phyloP scores from a whole-genome alignment of 2,888 invertebrate genomes.

The Nineta flava region DNA sequence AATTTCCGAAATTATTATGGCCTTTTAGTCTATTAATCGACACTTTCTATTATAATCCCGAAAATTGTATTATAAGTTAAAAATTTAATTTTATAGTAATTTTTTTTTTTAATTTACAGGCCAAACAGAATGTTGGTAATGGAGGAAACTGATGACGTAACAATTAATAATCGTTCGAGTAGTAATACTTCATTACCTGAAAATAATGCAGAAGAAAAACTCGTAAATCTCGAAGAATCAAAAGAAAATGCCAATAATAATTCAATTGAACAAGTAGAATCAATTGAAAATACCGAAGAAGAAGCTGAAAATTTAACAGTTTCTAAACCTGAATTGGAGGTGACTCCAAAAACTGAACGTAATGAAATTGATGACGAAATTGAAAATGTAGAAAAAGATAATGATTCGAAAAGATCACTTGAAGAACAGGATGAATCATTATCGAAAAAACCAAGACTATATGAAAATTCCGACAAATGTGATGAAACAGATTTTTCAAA shows the following conservation, averaged over 20 bases:
- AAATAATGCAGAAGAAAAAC: not conserved
- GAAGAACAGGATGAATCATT: constrained; percentile 8
- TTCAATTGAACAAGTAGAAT: constrained; percentile 3
- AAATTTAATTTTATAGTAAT: not conserved
- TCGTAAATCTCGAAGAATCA: not conserved
- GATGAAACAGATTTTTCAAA: constrained; percentile 33
- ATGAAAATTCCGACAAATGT: not conserved
- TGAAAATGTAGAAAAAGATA: constrained; percentile 9
- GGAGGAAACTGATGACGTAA: constrained; percentile 34
- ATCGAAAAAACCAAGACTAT: constrained; percentile 4
- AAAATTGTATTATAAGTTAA: not conserved
- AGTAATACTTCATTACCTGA: not conserved
- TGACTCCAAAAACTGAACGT: no score
- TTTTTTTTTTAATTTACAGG: constrained; percentile 25
- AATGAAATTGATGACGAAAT: no score
- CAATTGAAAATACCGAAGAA: constrained; percentile 8
- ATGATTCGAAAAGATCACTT: constrained; percentile 7
- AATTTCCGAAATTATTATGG: no score
- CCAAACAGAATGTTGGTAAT: constrained; percentile 43
- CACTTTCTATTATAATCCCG: no score
- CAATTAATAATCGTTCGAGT: constrained; percentile 15
- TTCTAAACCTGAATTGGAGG: not conserved
- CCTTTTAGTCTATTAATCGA: no score
- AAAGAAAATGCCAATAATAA: constrained; percentile 5
- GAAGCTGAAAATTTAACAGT: constrained; percentile 9